Base-by-base conservation (phyloP, 2,113 vertebrate genomes). In the Syrrhaptes paradoxus region DNA sequence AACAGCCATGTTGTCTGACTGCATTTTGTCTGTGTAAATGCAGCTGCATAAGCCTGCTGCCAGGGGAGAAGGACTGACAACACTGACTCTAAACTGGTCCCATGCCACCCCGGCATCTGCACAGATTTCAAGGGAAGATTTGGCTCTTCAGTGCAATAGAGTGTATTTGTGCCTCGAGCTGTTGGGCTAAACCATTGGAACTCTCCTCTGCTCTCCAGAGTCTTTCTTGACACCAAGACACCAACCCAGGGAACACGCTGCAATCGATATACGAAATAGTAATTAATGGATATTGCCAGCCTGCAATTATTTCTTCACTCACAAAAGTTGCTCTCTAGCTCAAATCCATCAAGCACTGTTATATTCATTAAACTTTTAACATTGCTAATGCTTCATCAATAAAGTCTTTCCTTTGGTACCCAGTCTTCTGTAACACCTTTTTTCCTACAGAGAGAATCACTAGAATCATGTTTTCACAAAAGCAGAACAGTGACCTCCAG, bases 161-260 rank as follows among this genome's bases (percentile, higher is more conserved):
- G 22, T 0, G 1, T 17, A 52, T 54, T 17, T 73, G 34, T 38
- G 18, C n/a, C 58, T 61, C 1, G 0, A 65, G 58, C 36, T 19
- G 2, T 8, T 49, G 41, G 25, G 22, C 25, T 80, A 67, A 58
- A 85, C n/a, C 58, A 65, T 11, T 2, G 0, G 32, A 88, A 90
- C 57, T 15, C 19, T 76, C 28, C 34, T 51, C 63, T 76, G n/a
- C 18, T 12, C n/a, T 62, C 46, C 34, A 31, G 32, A 73, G n/a
- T 41, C 54, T 41, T 52, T 14, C 8, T 18, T 48, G 48, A 82
- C 14, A 76, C 20, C 19, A 87, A 1, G 1, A 66, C 22, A 66
- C 7, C 20, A 92, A 63, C 9, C 7, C 58, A 77, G 26, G 32
- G 18, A 92, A 66, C 8, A 36, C 25, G 11, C 18, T 91, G 90